Evolutionary conservation across 2,888 invertebrate genomes (phyloP), one percentile per base, ranked within the genome.

Genomic region (Caenorhabditis sp.): DNA sequence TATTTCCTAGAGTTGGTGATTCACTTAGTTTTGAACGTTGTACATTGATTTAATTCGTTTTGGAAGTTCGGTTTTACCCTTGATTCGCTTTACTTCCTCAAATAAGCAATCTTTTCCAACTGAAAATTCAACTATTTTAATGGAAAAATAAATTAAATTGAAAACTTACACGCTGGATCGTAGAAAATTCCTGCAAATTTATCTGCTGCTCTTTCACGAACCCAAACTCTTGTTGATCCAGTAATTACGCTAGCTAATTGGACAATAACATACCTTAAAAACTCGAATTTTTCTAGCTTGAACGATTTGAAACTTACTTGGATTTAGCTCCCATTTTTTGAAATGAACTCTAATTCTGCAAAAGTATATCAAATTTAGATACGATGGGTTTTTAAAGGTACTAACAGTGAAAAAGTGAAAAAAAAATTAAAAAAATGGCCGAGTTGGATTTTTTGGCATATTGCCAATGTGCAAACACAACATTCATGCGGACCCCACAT

Each of bases 81-180:
- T 91, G 53, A 94, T 90, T 89, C 92, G 93, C 88, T 92, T 93
- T 83, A 91, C 90, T 88, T 95, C 94, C 83, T 91, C 91, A 86
- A 93, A 93, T 0, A 93, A 87, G 27, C 90, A 90, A 23, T 90
- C 89, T 77, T 89, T 86, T 88, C 92, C 93, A 86, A 94, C 94
- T 94, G 91, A 77, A 92, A 92, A 66, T 20, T 31, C 25, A 26
- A 59, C 31, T 31, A 10, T n/a, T 59, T 54, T 43, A 21, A 25
- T n/a, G 36, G 1, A 14, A 54, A 62, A 49, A 14, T 20, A 54
- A 43, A 26, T 1, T 21, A 52, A 52, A 52, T 21, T 8, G n/a
- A 58, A 58, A 70, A 68, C 78, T 76, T 59, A 86, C 86, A 72
- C 7, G 86, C 85, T 27, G 86, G 86, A 71, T 87, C 87, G 70